These are phyloP conservation scores for Theodoxus fluviatilis DNA, from an alignment of 2,888 invertebrate genomes.

Conservation along the genomic window DNA sequence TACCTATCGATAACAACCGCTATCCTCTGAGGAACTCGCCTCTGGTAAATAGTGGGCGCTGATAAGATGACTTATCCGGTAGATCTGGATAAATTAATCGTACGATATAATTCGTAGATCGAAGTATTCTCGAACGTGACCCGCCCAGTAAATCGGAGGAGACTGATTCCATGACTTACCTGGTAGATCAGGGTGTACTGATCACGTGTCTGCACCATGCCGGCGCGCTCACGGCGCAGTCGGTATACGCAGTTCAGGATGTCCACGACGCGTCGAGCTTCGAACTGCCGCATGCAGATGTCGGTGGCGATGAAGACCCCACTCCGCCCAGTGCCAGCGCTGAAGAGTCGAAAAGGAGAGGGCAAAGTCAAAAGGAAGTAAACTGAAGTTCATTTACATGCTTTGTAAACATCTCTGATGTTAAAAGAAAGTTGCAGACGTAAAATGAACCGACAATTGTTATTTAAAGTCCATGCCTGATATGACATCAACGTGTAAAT, in stretches of 20 bases:
- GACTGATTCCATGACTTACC: conserved; percentile 68
- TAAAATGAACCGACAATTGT: no score
- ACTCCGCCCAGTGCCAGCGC: conserved; percentile 87
- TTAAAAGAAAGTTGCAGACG: background rate
- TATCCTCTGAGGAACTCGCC: no score
- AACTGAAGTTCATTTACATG: background rate
- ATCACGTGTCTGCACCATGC: conserved; percentile 87
- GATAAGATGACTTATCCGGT: background rate
- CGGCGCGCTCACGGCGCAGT: conserved; percentile 85
- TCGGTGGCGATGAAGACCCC: conserved; percentile 87
- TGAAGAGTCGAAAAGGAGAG: conserved; percentile 40
- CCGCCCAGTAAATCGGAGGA: background rate
- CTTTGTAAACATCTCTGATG: background rate
- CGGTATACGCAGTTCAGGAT: conserved; percentile 85
- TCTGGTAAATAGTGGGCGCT: no score
- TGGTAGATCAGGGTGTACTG: conserved; percentile 92
- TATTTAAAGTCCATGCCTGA: no score
- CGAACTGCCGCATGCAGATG: conserved; percentile 85
- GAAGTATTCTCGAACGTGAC: background rate
- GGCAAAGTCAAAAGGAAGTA: background rate
- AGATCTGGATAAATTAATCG: background rate
- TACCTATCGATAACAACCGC: background rate
- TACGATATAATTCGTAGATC: background rate
- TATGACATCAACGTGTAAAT: no score
- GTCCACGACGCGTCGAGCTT: conserved; percentile 81